Evolutionary conservation across 1,140 invertebrate species (phyloP).

Genomic region (Brachionus rubens): DNA sequence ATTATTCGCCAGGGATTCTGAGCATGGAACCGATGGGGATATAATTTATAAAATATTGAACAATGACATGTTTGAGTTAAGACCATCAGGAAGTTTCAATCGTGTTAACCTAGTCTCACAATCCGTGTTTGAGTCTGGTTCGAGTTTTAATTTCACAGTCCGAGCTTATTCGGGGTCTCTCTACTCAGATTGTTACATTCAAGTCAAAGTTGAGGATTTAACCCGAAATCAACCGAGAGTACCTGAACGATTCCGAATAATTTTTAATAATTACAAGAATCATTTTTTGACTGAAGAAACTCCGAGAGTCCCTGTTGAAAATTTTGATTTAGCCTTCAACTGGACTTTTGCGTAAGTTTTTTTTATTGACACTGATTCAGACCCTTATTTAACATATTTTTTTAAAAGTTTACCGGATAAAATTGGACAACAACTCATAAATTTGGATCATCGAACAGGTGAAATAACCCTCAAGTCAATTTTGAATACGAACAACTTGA

Average conservation of each 20-base stretch:
- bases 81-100: not conserved
- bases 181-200: not conserved
- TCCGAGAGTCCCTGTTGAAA: not conserved
- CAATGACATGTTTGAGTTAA: not conserved
- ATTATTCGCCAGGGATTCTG: not conserved
- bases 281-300: slow-evolving; percentile 30
- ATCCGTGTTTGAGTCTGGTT: not conserved
- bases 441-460: slow-evolving; percentile 11
- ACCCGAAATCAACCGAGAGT: not conserved
- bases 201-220: not conserved
- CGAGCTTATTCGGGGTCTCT: not conserved
- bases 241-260: not conserved
- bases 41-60: not conserved
- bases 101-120: not conserved
- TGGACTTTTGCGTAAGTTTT: slow-evolving; percentile 28
- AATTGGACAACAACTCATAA: slow-evolving; percentile 4
- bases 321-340: slow-evolving; percentile 8
- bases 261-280: slow-evolving; percentile 43
- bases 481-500: slow-evolving; percentile 21
- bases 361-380: not conserved
- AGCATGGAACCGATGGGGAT: not conserved
- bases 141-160: not conserved
- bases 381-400: not conserved
- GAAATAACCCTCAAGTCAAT: not conserved
- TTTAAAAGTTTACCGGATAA: not conserved